Conservation (phyloP, 2,113 vertebrate species). For the Aspiorhynchus laticeps region DNA sequence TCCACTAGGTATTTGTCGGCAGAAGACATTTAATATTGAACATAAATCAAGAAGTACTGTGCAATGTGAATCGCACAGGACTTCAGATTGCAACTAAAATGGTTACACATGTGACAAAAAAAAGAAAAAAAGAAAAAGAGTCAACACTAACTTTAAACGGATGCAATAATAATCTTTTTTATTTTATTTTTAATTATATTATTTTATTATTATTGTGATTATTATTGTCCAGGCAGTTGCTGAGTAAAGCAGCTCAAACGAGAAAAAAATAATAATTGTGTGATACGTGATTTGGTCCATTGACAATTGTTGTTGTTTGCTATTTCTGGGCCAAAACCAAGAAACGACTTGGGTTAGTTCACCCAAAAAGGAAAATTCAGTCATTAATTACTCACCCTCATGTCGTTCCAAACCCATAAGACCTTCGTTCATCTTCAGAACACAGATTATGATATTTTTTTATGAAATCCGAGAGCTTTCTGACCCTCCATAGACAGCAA, state of each 20-base stretch:
- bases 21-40: conserved; percentile 39
- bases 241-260: not conserved
- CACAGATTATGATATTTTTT: too few relatives aligned
- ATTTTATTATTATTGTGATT: not conserved
- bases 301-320: not conserved
- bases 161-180: not conserved
- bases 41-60: not conserved
- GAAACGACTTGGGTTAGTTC: not conserved
- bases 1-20: conserved; percentile 8
- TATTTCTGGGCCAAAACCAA: not conserved
- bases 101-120: not conserved
- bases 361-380: too few relatives aligned
- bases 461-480: too few relatives aligned
- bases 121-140: not conserved
- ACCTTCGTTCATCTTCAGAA: too few relatives aligned
- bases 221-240: too few relatives aligned
- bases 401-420: too few relatives aligned
- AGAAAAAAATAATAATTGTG: not conserved
- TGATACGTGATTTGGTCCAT: not conserved
- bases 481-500: too few relatives aligned
- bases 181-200: too few relatives aligned
- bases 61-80: not conserved
- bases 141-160: not conserved
- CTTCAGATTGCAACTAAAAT: not conserved
- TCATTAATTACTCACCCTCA: too few relatives aligned